Percentiles rank a stretch among this genome's conserved stretches.
Evolutionary conservation across 1,140 invertebrate species (phyloP).

Genomic region (Lepidotrigona ventralis): DNA sequence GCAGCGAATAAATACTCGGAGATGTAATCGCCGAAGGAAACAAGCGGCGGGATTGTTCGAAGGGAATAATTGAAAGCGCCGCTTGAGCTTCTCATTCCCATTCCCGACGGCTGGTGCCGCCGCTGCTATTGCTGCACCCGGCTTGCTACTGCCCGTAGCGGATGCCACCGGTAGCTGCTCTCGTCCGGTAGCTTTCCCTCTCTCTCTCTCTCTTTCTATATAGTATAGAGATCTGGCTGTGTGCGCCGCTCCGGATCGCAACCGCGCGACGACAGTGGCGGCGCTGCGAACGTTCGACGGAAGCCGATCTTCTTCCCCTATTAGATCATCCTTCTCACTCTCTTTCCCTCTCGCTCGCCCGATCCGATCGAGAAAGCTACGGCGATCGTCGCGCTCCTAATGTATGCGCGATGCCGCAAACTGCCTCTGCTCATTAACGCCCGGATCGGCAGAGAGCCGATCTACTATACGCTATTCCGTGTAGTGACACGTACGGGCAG

Average conservation of each 20-base stretch:
- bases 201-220: neutral
- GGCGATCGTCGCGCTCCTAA: conserved; percentile 74
- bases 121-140: conserved; percentile 44
- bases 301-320: conserved; percentile 52
- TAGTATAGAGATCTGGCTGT: neutral
- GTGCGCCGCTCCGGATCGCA: neutral
- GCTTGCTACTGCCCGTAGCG: conserved; percentile 35
- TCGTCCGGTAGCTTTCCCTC: conserved; percentile 26
- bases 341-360: neutral
- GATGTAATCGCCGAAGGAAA: conserved; percentile 81
- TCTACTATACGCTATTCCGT: neutral
- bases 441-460: conserved; percentile 53
- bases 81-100: conserved; percentile 78
- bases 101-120: conserved; percentile 65
- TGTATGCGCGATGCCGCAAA: conserved; percentile 77
- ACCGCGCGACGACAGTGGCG: conserved; percentile 28
- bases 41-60: conserved; percentile 80
- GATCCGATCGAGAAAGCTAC: conserved; percentile 67
- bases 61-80: conserved; percentile 81
- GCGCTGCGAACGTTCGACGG: conserved; percentile 58
- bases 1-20: conserved; percentile 79
- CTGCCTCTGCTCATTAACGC: conserved; percentile 76
- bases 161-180: conserved; percentile 49
- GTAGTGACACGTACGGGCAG: neutral
- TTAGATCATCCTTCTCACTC: conserved; percentile 60